Conservation (phyloP, 2,797 vertebrate genomes). For the Sebastes aleutianus region DNA sequence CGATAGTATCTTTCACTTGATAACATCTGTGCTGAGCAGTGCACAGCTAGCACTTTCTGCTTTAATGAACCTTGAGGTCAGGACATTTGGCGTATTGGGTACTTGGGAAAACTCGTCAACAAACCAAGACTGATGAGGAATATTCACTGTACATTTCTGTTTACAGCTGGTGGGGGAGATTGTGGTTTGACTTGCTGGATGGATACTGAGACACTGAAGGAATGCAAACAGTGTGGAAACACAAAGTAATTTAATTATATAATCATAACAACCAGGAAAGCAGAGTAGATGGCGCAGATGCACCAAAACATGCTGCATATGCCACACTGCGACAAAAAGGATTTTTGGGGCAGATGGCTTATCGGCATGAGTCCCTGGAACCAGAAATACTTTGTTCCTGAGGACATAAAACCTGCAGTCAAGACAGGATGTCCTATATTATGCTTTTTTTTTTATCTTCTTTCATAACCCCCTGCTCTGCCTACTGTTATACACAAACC, state of each 20-base stretch:
- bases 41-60: slow-evolving; percentile 38
- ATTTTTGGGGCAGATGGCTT: slow-evolving; percentile 42
- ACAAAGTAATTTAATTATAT: background rate
- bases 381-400: slow-evolving; percentile 20
- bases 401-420: slow-evolving; percentile 52
- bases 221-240: slow-evolving; percentile 6
- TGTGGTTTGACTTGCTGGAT: background rate
- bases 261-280: slow-evolving; percentile 5
- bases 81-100: slow-evolving; percentile 35
- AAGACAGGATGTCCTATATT: slow-evolving; percentile 37
- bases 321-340: slow-evolving; percentile 19
- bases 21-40: slow-evolving; percentile 40
- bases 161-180: background rate
- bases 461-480: slow-evolving; percentile 16
- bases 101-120: slow-evolving; percentile 12
- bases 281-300: slow-evolving; percentile 1
- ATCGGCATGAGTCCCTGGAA: slow-evolving; percentile 54
- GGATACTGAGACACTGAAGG: background rate
- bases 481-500: slow-evolving; percentile 32
- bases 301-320: slow-evolving; percentile 17
- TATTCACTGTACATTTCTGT: slow-evolving; percentile 1
- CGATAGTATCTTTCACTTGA: slow-evolving; percentile 40
- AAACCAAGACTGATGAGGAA: slow-evolving; percentile 10
- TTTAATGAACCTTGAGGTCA: slow-evolving; percentile 51
- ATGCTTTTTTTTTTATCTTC: slow-evolving; percentile 23